Base-by-base conservation (phyloP, 2,113 vertebrate genomes). In the Oreochromis niloticus region DNA sequence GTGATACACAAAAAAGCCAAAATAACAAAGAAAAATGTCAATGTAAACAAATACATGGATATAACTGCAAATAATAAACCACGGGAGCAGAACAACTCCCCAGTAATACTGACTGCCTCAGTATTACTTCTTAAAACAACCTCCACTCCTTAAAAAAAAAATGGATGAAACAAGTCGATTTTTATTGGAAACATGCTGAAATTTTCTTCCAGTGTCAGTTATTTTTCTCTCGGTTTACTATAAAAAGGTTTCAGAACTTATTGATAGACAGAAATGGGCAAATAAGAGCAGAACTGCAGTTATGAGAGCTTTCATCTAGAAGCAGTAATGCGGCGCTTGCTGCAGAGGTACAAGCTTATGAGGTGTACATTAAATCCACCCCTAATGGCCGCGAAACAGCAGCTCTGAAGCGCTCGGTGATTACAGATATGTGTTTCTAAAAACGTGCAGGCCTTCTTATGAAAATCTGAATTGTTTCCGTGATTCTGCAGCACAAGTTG, bases 281-380 rank as follows among this genome's bases (percentile, higher is more conserved):
- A 80, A 24, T n/a, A 83, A 55, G 10, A 86, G 63, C 75, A 56
- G 30, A 54, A 2, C 43, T 32, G 78, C 81, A 9, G 39, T 81
- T 84, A 86, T 90, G 88, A 85, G 83, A 46, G 85, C 88, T 84
- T 87, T 87, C 63, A 84, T 84, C 27, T 24, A 54, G 7, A 22
- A 39, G 54, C 83, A 19, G 50, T 83, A 81, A 88, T 27, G 82
- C 4, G 41, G 43, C 22, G 54, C 79, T 83, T 71, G 30, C 48
- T 83, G 56, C 8, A 3, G 87, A 92, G 80, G 85, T 85, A 17
- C 9, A n/a, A 9, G 30, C 32, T 78, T 27, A 61, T 83, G 81
- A 85, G 71, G 55, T 80, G 68, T 30, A 61, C 71, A 82, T 91
- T 80, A 90, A 84, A 84, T 84, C 75, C 32, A 4, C 3, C 9